A percentile compares a stretch with the other conserved stretches of the same genome.
These are phyloP conservation scores for Nixonia krombeini DNA, from an alignment of 1,140 invertebrate species.

Conservation along the genomic window DNA sequence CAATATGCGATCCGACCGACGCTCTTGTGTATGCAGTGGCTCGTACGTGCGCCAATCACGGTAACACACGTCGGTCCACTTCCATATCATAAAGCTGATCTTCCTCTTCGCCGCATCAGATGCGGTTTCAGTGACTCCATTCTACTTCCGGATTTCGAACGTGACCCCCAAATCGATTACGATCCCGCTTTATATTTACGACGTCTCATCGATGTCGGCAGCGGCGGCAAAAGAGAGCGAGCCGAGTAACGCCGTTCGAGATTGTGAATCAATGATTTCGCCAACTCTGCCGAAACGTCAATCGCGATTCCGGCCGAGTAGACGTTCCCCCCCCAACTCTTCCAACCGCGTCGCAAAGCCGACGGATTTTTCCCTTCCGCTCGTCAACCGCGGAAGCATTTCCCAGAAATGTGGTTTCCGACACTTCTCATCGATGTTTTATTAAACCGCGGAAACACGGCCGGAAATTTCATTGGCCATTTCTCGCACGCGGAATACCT, in stretches of 20 bases:
- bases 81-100: conserved; percentile 39
- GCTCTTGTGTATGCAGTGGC: neutral
- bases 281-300: neutral
- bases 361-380: too few species aligned
- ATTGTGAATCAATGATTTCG: conserved; percentile 5
- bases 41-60: conserved; percentile 23
- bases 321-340: too few species aligned
- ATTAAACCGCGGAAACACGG: too few species aligned
- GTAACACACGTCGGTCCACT: conserved; percentile 29
- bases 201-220: conserved; percentile 27
- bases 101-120: conserved; percentile 22
- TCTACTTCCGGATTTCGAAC: conserved; percentile 23
- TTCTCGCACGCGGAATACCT: too few species aligned
- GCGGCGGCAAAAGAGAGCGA: conserved; percentile 24
- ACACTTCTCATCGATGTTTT: too few species aligned
- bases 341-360: too few species aligned
- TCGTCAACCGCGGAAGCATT: too few species aligned
- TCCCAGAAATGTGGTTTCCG: too few species aligned
- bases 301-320: too few species aligned
- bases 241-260: conserved; percentile 11
- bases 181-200: conserved; percentile 52
- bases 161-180: conserved; percentile 51
- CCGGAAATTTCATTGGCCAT: too few species aligned
- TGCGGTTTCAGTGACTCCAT: conserved; percentile 17
- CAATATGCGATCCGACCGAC: too few species aligned